Percentiles rank a stretch among this genome's conserved stretches.
phyloP scores from a whole-genome alignment of 2,888 invertebrate species.

The Plebejus anna region DNA sequence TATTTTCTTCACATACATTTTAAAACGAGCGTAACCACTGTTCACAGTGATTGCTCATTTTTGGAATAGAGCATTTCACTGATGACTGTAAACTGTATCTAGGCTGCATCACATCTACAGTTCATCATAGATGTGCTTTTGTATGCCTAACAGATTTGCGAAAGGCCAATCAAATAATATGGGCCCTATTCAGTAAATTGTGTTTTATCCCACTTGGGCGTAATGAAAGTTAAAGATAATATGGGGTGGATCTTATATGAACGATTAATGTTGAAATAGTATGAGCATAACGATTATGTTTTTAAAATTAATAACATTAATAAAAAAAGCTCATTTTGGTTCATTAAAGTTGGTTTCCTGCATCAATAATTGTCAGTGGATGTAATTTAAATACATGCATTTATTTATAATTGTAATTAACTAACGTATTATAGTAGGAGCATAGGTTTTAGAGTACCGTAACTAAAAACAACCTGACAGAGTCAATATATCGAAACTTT shows the following conservation, averaged over 20 bases:
- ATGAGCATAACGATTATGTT: background rate
- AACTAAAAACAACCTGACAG: background rate
- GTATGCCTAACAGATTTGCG: background rate
- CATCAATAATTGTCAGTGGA: background rate
- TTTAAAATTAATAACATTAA: background rate
- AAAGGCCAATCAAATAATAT: background rate
- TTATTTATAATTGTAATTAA: background rate
- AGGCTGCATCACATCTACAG: background rate
- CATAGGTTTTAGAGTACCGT: constrained; percentile 1
- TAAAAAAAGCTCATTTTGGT: background rate
- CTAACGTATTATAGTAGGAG: background rate
- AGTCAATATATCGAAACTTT: too few species aligned
- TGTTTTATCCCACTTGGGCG: background rate
- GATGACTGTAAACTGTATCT: background rate
- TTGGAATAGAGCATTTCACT: background rate
- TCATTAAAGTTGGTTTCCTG: background rate
- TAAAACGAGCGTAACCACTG: too few species aligned
- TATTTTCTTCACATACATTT: too few species aligned
- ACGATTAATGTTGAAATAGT: background rate
- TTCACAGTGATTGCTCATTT: background rate
- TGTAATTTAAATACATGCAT: background rate
- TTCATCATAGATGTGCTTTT: background rate
- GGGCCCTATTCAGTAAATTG: background rate
- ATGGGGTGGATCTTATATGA: background rate
- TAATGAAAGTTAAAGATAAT: background rate